Conservation (phyloP, 2,888 invertebrate genomes). For the Abrostola tripartita region DNA sequence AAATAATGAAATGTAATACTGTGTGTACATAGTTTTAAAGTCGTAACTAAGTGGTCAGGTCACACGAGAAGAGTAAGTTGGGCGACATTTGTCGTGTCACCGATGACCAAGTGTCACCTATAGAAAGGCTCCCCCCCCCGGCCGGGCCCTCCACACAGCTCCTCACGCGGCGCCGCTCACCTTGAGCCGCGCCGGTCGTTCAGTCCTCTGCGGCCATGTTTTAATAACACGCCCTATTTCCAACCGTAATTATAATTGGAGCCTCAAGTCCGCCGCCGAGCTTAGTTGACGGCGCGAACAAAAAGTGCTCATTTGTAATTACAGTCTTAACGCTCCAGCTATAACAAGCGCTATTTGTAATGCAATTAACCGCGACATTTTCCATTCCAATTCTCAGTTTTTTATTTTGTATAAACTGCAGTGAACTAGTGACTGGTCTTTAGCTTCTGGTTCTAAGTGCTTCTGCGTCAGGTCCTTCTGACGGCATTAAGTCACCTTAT, state of each 20-base stretch:
- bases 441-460: too few species aligned
- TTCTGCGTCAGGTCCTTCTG: too few species aligned
- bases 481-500: too few species aligned
- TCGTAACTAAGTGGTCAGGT: too few species aligned
- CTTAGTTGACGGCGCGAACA: slow-evolving; percentile 1
- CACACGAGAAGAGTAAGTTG: too few species aligned
- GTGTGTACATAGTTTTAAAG: too few species aligned
- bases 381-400: not conserved
- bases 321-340: slow-evolving; percentile 10
- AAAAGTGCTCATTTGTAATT: slow-evolving; percentile 20
- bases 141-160: not conserved
- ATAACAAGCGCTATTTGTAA: not conserved
- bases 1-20: not conserved
- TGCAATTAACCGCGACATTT: not conserved
- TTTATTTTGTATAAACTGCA: not conserved
- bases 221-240: slow-evolving; percentile 24
- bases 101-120: not conserved
- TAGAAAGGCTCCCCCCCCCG: not conserved
- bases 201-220: slow-evolving; percentile 24
- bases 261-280: slow-evolving; percentile 30
- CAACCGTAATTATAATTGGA: slow-evolving; percentile 41
- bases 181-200: slow-evolving; percentile 21
- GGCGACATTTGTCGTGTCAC: too few species aligned
- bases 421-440: too few species aligned
- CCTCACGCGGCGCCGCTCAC: slow-evolving; percentile 9